Percentiles rank a stretch among this genome's conserved stretches.
Conservation (phyloP, 2,797 vertebrate species). For the Toxotes lorentzi region DNA sequence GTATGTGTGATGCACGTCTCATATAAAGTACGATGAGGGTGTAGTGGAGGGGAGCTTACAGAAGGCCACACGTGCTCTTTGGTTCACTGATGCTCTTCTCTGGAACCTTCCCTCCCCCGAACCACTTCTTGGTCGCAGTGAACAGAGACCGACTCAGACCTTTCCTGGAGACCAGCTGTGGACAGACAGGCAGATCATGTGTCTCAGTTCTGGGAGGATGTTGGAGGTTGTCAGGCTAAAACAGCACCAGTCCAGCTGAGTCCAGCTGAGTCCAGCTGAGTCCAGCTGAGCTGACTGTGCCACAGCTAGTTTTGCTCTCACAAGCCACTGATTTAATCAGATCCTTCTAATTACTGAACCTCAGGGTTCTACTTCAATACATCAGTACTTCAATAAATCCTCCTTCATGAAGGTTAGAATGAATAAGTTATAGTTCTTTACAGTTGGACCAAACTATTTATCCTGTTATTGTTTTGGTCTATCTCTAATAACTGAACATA, state of each 20-base stretch:
- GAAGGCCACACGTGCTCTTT: slow-evolving; percentile 93
- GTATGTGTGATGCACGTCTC: background rate
- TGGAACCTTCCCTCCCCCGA: slow-evolving; percentile 96
- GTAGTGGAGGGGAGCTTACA: slow-evolving; percentile 85
- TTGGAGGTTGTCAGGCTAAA: background rate
- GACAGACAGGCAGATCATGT: slow-evolving; percentile 13
- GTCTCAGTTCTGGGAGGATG: background rate
- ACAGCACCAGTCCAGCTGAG: background rate
- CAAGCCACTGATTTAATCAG: background rate
- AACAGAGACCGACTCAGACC: slow-evolving; percentile 97
- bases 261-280: background rate
- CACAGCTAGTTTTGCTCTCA: background rate
- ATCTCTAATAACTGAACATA: background rate
- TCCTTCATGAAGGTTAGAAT: too few relatives aligned
- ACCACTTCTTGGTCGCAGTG: slow-evolving; percentile 98
- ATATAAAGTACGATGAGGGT: background rate
- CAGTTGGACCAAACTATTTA: background rate
- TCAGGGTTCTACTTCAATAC: background rate
- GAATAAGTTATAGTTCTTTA: background rate
- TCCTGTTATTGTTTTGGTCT: background rate
- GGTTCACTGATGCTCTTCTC: slow-evolving; percentile 95
- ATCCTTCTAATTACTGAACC: background rate
- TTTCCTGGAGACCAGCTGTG: slow-evolving; percentile 95
- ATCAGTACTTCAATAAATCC: too few relatives aligned
- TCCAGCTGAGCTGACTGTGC: background rate